A percentile compares a stretch with the other conserved stretches of the same genome.
phyloP scores from a whole-genome alignment of 1,140 invertebrate genomes.

The Lucilia sericata region DNA sequence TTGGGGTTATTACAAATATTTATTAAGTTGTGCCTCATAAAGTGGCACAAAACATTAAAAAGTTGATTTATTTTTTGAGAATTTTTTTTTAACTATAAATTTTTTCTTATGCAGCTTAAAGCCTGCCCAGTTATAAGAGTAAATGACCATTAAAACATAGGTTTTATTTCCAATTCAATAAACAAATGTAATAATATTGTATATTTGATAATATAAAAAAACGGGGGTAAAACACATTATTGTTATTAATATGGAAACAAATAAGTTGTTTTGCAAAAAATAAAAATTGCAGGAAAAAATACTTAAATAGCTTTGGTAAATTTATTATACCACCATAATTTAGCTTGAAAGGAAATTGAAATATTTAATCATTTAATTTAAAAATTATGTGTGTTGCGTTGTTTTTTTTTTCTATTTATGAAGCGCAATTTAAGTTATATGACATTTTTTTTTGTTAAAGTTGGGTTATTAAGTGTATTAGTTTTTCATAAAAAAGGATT shows the following conservation, averaged over 20 bases:
- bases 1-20: not conserved
- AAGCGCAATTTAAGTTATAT: not conserved
- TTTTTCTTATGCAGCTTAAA: too few species aligned
- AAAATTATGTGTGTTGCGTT: not conserved
- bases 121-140: not conserved
- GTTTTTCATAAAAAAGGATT: not conserved
- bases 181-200: not conserved
- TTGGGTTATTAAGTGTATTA: not conserved
- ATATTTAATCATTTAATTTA: slow-evolving; percentile 17
- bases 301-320: slow-evolving; percentile 1
- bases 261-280: too few species aligned
- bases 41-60: slow-evolving; percentile 16
- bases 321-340: slow-evolving; percentile 1
- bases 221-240: not conserved
- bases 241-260: not conserved
- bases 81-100: too few species aligned
- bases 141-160: slow-evolving; percentile 41
- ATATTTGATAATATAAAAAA: too few species aligned
- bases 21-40: slow-evolving; percentile 9
- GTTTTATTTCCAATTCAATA: slow-evolving; percentile 31
- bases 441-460: slow-evolving; percentile 1
- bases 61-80: not conserved
- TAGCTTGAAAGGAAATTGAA: slow-evolving; percentile 6
- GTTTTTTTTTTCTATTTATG: not conserved
- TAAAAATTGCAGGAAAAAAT: not conserved